Evolutionary conservation across 2,797 vertebrate genomes (phyloP).

Genomic region (Varecia variegata): DNA sequence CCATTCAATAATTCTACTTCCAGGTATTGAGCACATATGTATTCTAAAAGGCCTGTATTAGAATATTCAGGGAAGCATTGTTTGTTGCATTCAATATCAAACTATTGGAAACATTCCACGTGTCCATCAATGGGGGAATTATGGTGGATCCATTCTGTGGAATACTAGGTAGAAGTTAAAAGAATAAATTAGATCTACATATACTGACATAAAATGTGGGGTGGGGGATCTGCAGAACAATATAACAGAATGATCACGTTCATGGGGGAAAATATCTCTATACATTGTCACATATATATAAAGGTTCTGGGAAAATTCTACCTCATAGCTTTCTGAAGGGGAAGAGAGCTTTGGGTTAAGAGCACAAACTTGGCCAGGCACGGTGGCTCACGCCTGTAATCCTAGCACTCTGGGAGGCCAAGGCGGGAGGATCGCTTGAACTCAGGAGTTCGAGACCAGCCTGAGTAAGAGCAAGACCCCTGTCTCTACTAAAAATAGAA

Average conservation of each 20-base stretch:
- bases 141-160: neutral
- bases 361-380: neutral
- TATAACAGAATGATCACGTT: neutral
- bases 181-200: neutral
- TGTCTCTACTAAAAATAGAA: no score
- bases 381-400: no score
- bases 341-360: neutral
- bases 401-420: no score
- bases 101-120: conserved; percentile 17
- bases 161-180: conserved; percentile 34
- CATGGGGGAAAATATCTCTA: neutral
- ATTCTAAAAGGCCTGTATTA: neutral
- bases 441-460: no score
- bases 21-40: neutral
- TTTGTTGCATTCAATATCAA: neutral
- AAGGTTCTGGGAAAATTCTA: neutral
- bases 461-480: no score
- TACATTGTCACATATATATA: neutral
- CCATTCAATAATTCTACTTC: neutral
- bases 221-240: neutral
- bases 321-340: neutral
- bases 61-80: neutral
- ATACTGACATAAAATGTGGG: neutral
- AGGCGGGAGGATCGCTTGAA: no score
- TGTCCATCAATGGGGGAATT: neutral